phyloP scores from a whole-genome alignment of 2,888 invertebrate species.

The Cantharis nigra region DNA sequence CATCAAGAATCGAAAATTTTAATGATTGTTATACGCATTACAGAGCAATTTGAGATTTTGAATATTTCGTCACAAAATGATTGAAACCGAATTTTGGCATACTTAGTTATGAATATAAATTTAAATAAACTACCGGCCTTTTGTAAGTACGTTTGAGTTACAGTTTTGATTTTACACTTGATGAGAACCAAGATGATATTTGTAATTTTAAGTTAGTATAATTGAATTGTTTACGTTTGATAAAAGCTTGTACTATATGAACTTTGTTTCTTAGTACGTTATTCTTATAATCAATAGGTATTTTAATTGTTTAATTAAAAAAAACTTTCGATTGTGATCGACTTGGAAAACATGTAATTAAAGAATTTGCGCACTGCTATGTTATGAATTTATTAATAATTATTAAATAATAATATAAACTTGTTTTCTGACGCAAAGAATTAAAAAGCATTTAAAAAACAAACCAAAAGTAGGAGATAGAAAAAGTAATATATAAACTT shows the following conservation, averaged over 20 bases:
- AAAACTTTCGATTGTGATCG: not conserved
- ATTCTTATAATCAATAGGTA: not conserved
- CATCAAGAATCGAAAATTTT: not conserved
- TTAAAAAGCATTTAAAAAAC: not conserved
- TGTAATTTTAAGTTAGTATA: too few relatives aligned
- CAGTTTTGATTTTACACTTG: not conserved
- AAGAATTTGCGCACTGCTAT: not conserved
- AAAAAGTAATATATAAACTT: too few relatives aligned
- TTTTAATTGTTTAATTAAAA: not conserved
- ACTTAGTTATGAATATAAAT: not conserved
- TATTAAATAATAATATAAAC: not conserved
- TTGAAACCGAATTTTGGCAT: not conserved
- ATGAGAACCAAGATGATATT: not conserved
- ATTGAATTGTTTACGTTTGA: not conserved
- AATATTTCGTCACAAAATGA: not conserved
- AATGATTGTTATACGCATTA: too few relatives aligned
- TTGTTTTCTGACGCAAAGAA: not conserved
- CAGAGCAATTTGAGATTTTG: too few relatives aligned
- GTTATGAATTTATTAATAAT: not conserved
- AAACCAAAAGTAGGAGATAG: too few relatives aligned
- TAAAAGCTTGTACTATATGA: not conserved
- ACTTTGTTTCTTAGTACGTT: not conserved
- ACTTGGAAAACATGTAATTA: not conserved
- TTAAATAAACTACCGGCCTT: not conserved
- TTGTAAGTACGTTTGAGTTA: not conserved